Evolutionary conservation across 1,140 invertebrate species (phyloP), one percentile per base, ranked within the genome.

Genomic region (Drosophila biarmipes): DNA sequence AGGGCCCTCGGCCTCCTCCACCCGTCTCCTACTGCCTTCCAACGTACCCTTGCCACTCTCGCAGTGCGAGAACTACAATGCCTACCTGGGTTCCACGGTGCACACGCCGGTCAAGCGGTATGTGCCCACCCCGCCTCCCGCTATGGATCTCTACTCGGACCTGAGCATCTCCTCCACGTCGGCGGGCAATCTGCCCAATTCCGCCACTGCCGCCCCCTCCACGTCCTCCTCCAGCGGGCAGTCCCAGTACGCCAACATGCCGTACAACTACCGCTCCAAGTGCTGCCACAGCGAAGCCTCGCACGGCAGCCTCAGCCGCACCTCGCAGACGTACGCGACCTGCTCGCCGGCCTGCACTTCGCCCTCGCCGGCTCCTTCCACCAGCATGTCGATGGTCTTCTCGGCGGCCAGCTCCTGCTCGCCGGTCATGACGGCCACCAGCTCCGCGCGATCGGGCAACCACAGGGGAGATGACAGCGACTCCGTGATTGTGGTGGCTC

Each of bases 101-200:
- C 91, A 92, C 48, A 92, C 91, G 21, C 91, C 91, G 4, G 91
- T 92, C 0, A 92, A 92, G 63, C 78, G 91, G 0, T 92, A 92
- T 57, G 79, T 92, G 14, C 91, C 91, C 6, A 92, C 91, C 4
- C 91, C 91, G n/a, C 91, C 91, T 2, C 78, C 90, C n/a, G 73
- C 85, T n/a, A 73, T 55, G 14, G 87, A 92, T 24, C 29, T 76
- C 0, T 81, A 75, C 24, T 27, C 73, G 8, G 82, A 89, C 21
- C 40, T 76, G 8, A 61, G 24, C 14, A 38, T 63, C 51, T 53
- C 55, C 6, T 54, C 66, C 6, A 58, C 61, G 17, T 12, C 56
- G 35, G 38, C 57, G 24, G 34, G n/a, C 10, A 38, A 17, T 46
- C 34, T 54, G 21, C 15, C 42, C 31, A 55, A 57, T 17, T 66